phyloP scores from a whole-genome alignment of 1,140 invertebrate genomes.

The Eupristina koningsbergeri region DNA sequence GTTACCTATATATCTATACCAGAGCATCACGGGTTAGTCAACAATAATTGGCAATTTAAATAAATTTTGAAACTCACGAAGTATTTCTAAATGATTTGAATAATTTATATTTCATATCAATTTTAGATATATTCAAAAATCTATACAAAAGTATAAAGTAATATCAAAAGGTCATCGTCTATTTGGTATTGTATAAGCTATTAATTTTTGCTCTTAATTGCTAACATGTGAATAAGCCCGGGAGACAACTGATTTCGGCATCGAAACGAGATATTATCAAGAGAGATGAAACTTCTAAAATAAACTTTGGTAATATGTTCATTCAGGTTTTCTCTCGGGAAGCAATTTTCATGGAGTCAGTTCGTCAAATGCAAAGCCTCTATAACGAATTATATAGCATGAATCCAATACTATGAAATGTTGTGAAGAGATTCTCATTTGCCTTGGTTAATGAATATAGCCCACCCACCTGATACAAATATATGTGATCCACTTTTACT shows the following conservation, averaged over 20 bases:
- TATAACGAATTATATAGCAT: constrained; percentile 1
- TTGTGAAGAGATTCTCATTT: not conserved
- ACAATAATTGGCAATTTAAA: too few relatives aligned
- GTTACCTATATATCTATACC: too few relatives aligned
- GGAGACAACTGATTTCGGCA: constrained; percentile 5
- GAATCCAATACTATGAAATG: not conserved
- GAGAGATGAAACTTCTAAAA: constrained; percentile 5
- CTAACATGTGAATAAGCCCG: not conserved
- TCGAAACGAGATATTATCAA: not conserved
- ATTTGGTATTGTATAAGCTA: not conserved
- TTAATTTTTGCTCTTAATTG: not conserved
- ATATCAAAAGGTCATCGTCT: not conserved
- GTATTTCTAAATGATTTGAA: too few relatives aligned
- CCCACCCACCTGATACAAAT: not conserved
- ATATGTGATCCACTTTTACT: not conserved
- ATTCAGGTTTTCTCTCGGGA: not conserved
- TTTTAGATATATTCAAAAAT: not conserved
- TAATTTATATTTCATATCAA: too few relatives aligned
- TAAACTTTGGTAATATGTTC: constrained; percentile 3
- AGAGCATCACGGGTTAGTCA: too few relatives aligned
- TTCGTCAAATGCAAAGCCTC: not conserved
- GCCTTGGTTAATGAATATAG: not conserved
- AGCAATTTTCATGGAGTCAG: constrained; percentile 20
- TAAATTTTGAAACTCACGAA: too few relatives aligned
- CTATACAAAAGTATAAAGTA: not conserved